These are phyloP conservation scores for Mythimna loreyi DNA, from an alignment of 2,888 invertebrate species.

Conservation along the genomic window DNA sequence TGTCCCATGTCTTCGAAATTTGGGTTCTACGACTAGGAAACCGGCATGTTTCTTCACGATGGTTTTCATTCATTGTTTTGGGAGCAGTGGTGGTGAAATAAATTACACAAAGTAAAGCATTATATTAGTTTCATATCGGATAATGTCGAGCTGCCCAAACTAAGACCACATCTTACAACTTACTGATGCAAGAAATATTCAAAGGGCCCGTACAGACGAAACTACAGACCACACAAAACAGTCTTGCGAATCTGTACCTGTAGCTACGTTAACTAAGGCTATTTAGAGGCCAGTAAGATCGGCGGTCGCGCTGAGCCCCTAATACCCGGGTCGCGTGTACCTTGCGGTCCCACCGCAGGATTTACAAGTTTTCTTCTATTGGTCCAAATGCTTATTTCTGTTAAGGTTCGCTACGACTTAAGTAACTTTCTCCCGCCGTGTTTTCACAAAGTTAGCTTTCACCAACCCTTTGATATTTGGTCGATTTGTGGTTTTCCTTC, in stretches of 20 bases:
- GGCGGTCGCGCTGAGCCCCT: slow-evolving; percentile 69
- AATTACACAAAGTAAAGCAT: too few relatives aligned
- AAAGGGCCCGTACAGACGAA: slow-evolving; percentile 41
- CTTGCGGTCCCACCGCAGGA: slow-evolving; percentile 82
- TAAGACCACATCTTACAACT: slow-evolving; percentile 35
- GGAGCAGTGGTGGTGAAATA: too few relatives aligned
- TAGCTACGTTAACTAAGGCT: slow-evolving; percentile 66
- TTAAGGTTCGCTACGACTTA: slow-evolving; percentile 74
- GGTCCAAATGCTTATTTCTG: slow-evolving; percentile 83
- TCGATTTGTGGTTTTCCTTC: slow-evolving; percentile 75
- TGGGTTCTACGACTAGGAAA: too few relatives aligned
- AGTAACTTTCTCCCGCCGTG: slow-evolving; percentile 74
- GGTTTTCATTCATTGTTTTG: too few relatives aligned
- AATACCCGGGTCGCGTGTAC: slow-evolving; percentile 78
- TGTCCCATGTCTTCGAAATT: too few relatives aligned
- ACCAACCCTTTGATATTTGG: slow-evolving; percentile 78
- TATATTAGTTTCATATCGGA: too few relatives aligned
- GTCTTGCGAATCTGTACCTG: slow-evolving; percentile 64
- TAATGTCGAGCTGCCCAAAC: not conserved
- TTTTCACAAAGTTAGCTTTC: slow-evolving; percentile 75
- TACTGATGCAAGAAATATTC: slow-evolving; percentile 54
- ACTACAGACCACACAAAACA: slow-evolving; percentile 60
- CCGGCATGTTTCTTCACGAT: too few relatives aligned
- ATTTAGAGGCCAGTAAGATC: slow-evolving; percentile 73
- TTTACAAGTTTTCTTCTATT: slow-evolving; percentile 88